phyloP scores from a whole-genome alignment of 2,113 vertebrate genomes.

The Vanacampus margaritifer region DNA sequence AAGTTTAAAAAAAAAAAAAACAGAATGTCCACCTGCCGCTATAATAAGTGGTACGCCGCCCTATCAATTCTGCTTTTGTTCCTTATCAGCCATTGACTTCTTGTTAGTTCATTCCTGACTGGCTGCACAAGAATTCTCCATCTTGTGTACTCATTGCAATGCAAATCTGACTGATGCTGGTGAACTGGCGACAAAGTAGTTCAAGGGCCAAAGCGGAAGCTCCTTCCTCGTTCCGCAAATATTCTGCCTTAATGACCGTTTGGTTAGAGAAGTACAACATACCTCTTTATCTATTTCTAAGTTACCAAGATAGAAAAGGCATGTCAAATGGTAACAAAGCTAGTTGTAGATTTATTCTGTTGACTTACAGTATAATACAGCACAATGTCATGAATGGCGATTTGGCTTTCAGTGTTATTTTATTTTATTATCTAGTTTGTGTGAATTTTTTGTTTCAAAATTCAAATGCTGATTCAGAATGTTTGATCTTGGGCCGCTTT shows the following conservation, averaged over 20 bases:
- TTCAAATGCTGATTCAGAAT: background rate
- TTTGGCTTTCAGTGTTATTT: constrained; percentile 6
- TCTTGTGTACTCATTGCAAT: constrained; percentile 17
- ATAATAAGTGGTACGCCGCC: constrained; percentile 21
- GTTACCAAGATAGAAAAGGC: background rate
- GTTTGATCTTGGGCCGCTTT: constrained; percentile 16
- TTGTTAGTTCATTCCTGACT: constrained; percentile 31
- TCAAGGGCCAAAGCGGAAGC: constrained; percentile 45
- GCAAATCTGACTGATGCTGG: constrained; percentile 22
- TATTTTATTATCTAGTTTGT: constrained; percentile 8
- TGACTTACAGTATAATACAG: background rate
- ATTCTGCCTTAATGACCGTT: constrained; percentile 59
- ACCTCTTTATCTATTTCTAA: constrained; percentile 3
- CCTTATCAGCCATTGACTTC: constrained; percentile 37
- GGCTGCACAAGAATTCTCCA: constrained; percentile 20
- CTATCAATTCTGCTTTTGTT: constrained; percentile 27
- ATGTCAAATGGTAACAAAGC: background rate
- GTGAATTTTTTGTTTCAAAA: background rate
- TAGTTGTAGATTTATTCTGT: background rate
- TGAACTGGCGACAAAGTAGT: constrained; percentile 16
- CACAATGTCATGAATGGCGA: constrained; percentile 11
- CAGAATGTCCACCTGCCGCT: constrained; percentile 23
- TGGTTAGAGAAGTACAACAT: constrained; percentile 25
- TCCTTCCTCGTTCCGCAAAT: constrained; percentile 17
- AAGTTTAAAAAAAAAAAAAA: background rate